phyloP scores from a whole-genome alignment of 1,140 invertebrate species.

The Rhagoletis pomonella region DNA sequence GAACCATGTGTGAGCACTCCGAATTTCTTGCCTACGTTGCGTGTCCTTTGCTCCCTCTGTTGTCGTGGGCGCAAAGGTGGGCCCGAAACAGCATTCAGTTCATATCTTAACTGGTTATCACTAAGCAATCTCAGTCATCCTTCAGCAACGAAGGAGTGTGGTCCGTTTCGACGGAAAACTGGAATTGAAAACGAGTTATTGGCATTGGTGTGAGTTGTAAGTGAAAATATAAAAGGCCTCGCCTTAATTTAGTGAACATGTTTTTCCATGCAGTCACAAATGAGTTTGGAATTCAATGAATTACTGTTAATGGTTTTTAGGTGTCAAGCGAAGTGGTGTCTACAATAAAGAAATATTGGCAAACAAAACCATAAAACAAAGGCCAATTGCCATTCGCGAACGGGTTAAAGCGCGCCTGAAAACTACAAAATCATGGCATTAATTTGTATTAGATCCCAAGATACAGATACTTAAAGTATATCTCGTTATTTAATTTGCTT shows the following conservation, averaged over 20 bases:
- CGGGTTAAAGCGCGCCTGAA: not conserved
- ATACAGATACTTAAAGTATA: not conserved
- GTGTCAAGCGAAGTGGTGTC: not conserved
- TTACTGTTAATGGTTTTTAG: not conserved
- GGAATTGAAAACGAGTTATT: not conserved
- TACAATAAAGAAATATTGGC: not conserved
- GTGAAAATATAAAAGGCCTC: constrained; percentile 17
- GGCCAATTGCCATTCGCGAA: not conserved
- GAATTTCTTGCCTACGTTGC: constrained; percentile 7
- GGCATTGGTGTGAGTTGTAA: not conserved
- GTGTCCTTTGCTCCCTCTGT: not conserved
- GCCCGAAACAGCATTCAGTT: constrained; percentile 6
- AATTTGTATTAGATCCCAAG: constrained; percentile 12
- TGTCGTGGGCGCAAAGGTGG: not conserved
- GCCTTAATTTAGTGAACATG: constrained; percentile 17
- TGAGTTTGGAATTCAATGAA: not conserved
- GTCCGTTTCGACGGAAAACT: not conserved
- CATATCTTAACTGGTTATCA: constrained; percentile 25
- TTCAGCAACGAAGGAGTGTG: not conserved
- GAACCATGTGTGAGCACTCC: not conserved
- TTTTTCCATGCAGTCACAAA: not conserved
- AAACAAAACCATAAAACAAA: not conserved
- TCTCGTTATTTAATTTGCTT: not conserved
- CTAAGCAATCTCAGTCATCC: constrained; percentile 23
- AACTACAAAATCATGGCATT: not conserved